These are phyloP conservation scores for Phenacoccus solenopsis DNA, from an alignment of 1,140 invertebrate species.

Conservation along the genomic window DNA sequence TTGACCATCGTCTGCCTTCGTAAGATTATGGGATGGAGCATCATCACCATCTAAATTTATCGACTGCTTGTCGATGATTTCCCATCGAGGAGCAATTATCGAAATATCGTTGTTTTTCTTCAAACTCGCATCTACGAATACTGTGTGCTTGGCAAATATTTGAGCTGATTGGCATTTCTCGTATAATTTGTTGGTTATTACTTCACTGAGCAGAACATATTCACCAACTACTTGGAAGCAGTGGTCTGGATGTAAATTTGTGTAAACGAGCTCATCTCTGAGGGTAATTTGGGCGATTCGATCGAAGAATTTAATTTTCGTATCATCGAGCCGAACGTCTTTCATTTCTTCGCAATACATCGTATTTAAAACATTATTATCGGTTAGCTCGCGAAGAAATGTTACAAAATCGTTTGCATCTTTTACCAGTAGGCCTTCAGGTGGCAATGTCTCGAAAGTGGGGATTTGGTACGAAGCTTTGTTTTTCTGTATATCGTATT, in stretches of 20 bases:
- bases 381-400: background rate
- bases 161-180: background rate
- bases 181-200: background rate
- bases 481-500: conserved; percentile 7
- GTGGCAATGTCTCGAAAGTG: background rate
- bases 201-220: background rate
- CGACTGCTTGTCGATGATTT: background rate
- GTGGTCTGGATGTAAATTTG: background rate
- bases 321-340: background rate
- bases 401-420: background rate
- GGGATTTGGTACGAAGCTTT: background rate
- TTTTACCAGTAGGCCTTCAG: background rate
- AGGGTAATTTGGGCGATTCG: background rate
- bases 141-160: conserved; percentile 7
- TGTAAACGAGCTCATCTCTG: background rate
- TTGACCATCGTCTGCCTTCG: background rate
- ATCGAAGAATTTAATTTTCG: background rate
- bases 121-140: conserved; percentile 11
- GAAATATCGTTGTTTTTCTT: background rate
- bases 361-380: background rate
- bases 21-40: background rate
- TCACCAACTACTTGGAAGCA: background rate
- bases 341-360: background rate
- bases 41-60: conserved; percentile 6
- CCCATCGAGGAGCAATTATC: conserved; percentile 19